phyloP scores from a whole-genome alignment of 2,888 invertebrate genomes.

The Drosophila stalkeri region DNA sequence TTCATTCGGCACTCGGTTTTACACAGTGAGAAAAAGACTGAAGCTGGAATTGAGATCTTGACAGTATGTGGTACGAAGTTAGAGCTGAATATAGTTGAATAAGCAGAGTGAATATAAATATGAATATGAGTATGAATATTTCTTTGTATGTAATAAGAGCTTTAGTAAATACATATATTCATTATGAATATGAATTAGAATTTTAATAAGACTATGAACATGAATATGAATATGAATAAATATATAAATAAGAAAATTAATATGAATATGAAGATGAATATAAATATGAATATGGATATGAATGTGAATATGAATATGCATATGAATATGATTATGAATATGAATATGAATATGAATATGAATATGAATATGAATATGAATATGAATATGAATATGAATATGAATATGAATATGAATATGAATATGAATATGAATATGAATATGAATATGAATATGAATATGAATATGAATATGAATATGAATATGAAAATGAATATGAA shows the following conservation, averaged over 20 bases:
- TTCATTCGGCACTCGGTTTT: not conserved
- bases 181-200: not conserved
- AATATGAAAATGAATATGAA: no score
- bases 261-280: not conserved
- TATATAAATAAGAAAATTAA: not conserved
- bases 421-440: not conserved
- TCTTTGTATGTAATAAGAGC: no score
- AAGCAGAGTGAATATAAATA: not conserved
- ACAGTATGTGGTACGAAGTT: not conserved
- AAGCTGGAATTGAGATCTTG: not conserved
- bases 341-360: not conserved
- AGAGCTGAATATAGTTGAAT: not conserved
- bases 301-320: not conserved
- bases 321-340: not conserved
- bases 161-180: no score
- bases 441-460: no score
- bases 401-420: not conserved
- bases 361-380: not conserved
- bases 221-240: not conserved
- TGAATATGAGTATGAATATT: not conserved
- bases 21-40: constrained; percentile 3
- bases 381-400: not conserved
- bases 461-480: no score
- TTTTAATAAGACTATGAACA: not conserved
- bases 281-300: not conserved